Evolutionary conservation across 2,888 invertebrate genomes (phyloP).

Genomic region (Bedellia somnulentella): DNA sequence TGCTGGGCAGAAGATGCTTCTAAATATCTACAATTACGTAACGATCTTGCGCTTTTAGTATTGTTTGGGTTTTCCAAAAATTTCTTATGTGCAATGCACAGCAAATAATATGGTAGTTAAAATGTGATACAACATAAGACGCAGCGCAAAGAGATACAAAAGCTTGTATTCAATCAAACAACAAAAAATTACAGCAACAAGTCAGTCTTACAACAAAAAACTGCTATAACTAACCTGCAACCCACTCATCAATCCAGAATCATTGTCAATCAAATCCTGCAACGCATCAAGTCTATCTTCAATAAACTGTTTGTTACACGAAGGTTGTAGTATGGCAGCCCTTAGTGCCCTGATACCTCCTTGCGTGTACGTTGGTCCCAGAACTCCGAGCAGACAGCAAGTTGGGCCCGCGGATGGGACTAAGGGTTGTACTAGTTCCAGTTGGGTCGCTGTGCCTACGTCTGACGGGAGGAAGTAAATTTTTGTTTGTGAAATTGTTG

Average conservation of each 20-base stretch:
- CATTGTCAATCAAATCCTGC: conserved; percentile 71
- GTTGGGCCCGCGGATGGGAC: conserved; percentile 41
- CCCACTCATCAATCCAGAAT: conserved; percentile 62
- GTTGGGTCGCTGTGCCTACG: conserved; percentile 74
- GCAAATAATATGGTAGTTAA: no score
- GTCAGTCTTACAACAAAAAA: no score
- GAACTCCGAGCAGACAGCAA: conserved; percentile 42
- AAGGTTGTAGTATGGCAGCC: conserved; percentile 80
- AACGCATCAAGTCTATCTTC: conserved; percentile 72
- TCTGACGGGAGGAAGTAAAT: conserved; percentile 55
- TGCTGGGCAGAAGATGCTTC: no score
- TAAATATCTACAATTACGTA: no score
- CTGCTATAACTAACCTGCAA: conserved; percentile 61
- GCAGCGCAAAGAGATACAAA: no score
- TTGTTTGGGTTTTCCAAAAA: no score
- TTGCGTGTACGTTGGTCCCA: conserved; percentile 40
- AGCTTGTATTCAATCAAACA: no score
- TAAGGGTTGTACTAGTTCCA: conserved; percentile 70
- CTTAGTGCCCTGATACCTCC: conserved; percentile 80
- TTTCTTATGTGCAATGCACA: no score
- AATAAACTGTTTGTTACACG: conserved; percentile 67
- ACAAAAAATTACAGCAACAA: no score
- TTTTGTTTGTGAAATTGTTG: no score
- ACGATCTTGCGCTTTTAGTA: no score
- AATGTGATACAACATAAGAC: no score